Percentiles rank a stretch among this genome's conserved stretches.
phyloP scores from a whole-genome alignment of 2,113 vertebrate species.

The Epinephelus lanceolatus region DNA sequence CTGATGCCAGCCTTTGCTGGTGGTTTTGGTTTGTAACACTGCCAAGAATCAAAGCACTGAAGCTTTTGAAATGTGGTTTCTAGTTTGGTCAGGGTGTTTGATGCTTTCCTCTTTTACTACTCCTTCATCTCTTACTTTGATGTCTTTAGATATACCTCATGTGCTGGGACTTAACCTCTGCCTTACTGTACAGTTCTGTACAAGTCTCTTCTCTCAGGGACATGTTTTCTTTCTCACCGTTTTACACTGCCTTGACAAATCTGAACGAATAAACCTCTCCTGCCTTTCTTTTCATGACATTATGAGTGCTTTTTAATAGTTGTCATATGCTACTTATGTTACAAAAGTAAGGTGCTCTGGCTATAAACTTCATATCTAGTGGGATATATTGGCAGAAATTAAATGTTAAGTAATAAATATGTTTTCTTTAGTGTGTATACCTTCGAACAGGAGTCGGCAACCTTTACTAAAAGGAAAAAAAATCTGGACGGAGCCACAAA shows the following conservation, averaged over 20 bases:
- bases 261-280: constrained; percentile 48
- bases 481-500: no score
- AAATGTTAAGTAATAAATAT: no score
- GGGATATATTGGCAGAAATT: no score
- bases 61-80: constrained; percentile 10
- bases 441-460: no score
- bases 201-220: constrained; percentile 58
- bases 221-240: not conserved
- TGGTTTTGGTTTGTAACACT: constrained; percentile 28
- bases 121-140: not conserved
- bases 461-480: no score
- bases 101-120: not conserved
- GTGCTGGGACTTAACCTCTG: constrained; percentile 31
- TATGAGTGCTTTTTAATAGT: not conserved
- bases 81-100: not conserved
- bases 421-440: no score
- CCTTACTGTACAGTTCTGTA: constrained; percentile 17
- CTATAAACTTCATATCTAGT: not conserved
- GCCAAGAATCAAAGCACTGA: not conserved
- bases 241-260: constrained; percentile 50
- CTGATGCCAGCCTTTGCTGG: not conserved
- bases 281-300: constrained; percentile 1
- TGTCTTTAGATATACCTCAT: constrained; percentile 42
- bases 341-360: not conserved
- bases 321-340: not conserved